Percentiles rank a stretch among this genome's conserved stretches.
phyloP scores from a whole-genome alignment of 2,113 vertebrate species.

The Mobula birostris region DNA sequence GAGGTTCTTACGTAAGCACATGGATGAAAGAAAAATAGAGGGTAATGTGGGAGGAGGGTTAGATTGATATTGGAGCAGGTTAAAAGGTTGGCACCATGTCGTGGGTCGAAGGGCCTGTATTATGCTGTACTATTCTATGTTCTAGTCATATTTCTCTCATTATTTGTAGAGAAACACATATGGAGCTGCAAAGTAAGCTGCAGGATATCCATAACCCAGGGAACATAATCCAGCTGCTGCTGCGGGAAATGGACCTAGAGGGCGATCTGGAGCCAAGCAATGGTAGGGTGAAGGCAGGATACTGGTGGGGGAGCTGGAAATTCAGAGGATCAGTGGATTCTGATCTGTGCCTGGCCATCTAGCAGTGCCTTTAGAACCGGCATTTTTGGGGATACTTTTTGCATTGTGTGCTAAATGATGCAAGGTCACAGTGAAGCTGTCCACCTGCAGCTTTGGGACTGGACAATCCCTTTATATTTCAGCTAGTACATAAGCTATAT shows the following conservation, averaged over 20 bases:
- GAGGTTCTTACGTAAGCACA: too few species aligned
- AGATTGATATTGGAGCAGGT: too few species aligned
- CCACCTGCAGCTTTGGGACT: too few species aligned
- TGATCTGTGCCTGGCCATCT: neutral
- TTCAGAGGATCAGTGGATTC: neutral
- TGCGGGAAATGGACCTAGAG: conserved; percentile 89
- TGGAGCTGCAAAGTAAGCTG: conserved; percentile 81
- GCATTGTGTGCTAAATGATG: neutral
- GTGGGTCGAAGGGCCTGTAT: too few species aligned
- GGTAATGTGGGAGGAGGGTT: too few species aligned
- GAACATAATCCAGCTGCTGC: conserved; percentile 67
- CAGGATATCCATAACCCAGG: conserved; percentile 77
- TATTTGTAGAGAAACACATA: conserved; percentile 57
- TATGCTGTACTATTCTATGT: too few species aligned
- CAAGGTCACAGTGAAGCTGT: too few species aligned
- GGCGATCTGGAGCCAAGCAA: conserved; percentile 63
- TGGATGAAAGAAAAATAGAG: too few species aligned
- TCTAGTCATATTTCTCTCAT: neutral
- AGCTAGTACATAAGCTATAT: too few species aligned
- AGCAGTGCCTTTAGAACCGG: neutral
- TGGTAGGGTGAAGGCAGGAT: neutral
- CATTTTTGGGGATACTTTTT: neutral
- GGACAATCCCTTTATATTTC: too few species aligned
- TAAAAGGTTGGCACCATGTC: too few species aligned
- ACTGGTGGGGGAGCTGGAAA: neutral